Conservation (phyloP, 2,888 invertebrate genomes). For the Campoplex capitator region DNA sequence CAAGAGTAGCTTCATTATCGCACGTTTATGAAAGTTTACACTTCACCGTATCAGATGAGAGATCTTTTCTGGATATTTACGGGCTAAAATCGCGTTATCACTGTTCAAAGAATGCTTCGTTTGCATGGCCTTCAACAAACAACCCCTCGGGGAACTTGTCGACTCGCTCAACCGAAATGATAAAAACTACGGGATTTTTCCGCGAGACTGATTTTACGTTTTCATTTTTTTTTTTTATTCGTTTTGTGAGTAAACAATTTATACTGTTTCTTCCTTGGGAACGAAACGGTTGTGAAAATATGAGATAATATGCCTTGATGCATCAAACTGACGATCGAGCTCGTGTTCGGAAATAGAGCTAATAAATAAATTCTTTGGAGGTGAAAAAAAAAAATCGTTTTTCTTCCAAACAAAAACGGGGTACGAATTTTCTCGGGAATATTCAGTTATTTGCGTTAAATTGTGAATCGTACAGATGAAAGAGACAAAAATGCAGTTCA, state of each 20-base stretch:
- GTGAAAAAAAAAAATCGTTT: background rate
- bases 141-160: background rate
- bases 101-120: background rate
- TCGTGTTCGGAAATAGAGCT: background rate
- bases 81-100: background rate
- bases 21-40: background rate
- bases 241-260: background rate
- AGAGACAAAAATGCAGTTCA: background rate
- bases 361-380: background rate
- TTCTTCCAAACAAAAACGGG: background rate
- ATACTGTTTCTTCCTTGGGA: background rate
- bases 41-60: background rate
- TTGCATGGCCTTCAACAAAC: background rate
- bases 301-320: background rate
- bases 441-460: background rate
- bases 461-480: background rate
- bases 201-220: background rate
- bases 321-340: background rate
- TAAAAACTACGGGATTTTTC: background rate
- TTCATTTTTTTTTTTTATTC: background rate
- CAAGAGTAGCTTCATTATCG: background rate
- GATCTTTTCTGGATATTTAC: background rate
- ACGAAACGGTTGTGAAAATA: background rate
- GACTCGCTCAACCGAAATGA: background rate
- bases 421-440: background rate